A percentile compares a stretch with the other conserved stretches of the same genome.
These are phyloP conservation scores for Notiomystis cincta DNA, from an alignment of 2,113 vertebrate genomes.

Conservation along the genomic window DNA sequence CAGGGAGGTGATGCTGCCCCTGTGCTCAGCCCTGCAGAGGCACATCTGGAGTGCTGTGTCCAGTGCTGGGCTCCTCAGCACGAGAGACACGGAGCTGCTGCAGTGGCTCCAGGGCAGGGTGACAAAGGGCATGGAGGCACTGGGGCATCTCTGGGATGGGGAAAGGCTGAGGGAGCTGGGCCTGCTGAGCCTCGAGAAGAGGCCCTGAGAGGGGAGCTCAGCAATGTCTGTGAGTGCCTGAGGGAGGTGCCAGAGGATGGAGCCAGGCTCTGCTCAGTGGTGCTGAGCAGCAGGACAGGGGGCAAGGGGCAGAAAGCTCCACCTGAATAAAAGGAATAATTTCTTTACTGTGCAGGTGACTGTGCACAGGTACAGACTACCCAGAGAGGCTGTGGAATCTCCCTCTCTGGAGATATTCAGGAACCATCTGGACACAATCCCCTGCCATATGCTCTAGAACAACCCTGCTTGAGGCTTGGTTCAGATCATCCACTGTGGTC, in stretches of 20 bases:
- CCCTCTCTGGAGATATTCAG: not conserved
- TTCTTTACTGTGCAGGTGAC: accelerated
- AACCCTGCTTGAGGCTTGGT: not conserved
- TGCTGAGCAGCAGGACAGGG: not conserved
- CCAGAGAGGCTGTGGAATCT: not conserved
- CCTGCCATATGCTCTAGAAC: not conserved
- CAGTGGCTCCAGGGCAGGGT: not conserved
- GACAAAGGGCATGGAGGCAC: not conserved
- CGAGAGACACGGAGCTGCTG: not conserved
- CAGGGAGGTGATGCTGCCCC: not conserved
- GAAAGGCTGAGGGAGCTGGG: not conserved
- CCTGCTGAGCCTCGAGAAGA: not conserved
- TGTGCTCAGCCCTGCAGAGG: not conserved
- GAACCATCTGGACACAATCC: not conserved
- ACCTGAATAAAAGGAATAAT: not conserved
- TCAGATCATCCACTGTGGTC: not conserved
- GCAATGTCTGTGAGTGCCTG: not conserved
- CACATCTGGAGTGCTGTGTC: not conserved
- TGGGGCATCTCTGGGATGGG: not conserved
- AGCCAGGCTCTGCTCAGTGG: not conserved
- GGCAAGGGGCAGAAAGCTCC: not conserved
- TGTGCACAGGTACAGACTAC: accelerated
- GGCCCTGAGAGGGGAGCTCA: not conserved
- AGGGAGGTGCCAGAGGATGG: not conserved
- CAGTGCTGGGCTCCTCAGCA: not conserved